Evolutionary conservation across 2,888 invertebrate genomes (phyloP), one percentile per base, ranked within the genome.

Genomic region (Leptopterna dolabrata): DNA sequence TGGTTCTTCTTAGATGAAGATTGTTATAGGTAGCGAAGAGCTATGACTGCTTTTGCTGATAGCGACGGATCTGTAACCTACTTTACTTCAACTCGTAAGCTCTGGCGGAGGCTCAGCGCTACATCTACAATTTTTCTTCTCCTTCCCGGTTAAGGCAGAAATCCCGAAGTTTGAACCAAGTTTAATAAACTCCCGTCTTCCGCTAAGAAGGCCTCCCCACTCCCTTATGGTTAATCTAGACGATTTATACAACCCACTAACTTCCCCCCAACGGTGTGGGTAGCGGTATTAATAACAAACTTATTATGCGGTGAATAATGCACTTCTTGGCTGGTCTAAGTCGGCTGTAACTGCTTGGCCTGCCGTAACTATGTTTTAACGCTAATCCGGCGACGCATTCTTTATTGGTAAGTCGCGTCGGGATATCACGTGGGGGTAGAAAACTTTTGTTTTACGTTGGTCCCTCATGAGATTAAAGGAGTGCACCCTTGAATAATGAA

Each of bases 211-310:
- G 24, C 76, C 36, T 36, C 7, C 41, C 76, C 73, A 73, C 29
- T 45, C 76, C 85, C 45, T 45, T 73, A 73, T 73, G 84, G 84
- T 85, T 85, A 85, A 85, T 85, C 85, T 76, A 73, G 73, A 73
- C 85, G 85, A 85, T 85, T 85, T 85, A 85, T 85, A 30, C 85
- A 83, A 70, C 83, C 81, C 85, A 30, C 85, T 73, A 85, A 85
- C 71, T 85, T 85, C 73, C 45, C 73, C 45, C 55, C 55, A 45
- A 73, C 47, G 45, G 6, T 30, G 36, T 41, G 83, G 47, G 30
- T 24, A 19, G 85, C 29, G 36, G 43, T 71, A 70, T 71, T 83
- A 70, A 83, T 71, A 83, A 85, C 73, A 85, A 85, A 71, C 85
- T 85, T 73, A 85, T 85, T 85, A 73, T 85, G 73, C 85, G 73